Percentiles rank a stretch among this genome's conserved stretches.
These are phyloP conservation scores for Zaprionus kolodkinae DNA, from an alignment of 1,140 invertebrate genomes.

Conservation along the genomic window DNA sequence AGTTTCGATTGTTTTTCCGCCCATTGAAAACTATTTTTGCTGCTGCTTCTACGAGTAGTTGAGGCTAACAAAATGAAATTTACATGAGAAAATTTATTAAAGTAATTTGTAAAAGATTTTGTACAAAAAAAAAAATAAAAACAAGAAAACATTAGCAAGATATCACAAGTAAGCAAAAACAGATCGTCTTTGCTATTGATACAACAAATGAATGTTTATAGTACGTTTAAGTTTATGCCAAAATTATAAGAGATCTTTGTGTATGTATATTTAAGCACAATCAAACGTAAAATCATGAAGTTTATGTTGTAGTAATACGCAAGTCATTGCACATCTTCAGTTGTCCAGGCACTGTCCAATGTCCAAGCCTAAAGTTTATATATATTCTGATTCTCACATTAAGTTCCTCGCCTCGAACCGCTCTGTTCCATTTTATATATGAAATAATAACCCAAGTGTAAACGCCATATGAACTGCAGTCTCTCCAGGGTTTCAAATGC, in stretches of 20 bases:
- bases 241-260: conserved; percentile 58
- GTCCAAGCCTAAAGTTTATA: conserved; percentile 37
- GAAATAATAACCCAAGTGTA: conserved; percentile 47
- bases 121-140: conserved; percentile 54
- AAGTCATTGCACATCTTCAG: conserved; percentile 18
- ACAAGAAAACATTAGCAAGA: background rate
- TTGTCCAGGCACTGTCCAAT: conserved; percentile 38
- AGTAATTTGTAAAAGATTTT: conserved; percentile 57
- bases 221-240: conserved; percentile 72
- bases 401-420: conserved; percentile 63
- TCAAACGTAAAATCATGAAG: conserved; percentile 53
- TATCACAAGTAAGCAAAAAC: conserved; percentile 11
- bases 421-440: conserved; percentile 33
- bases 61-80: conserved; percentile 49
- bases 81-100: conserved; percentile 13
- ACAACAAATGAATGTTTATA: conserved; percentile 60
- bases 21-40: conserved; percentile 34
- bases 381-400: conserved; percentile 39
- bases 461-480: conserved; percentile 62
- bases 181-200: conserved; percentile 33
- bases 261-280: conserved; percentile 69
- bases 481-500: conserved; percentile 68
- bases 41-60: conserved; percentile 39
- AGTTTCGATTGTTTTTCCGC: conserved; percentile 11
- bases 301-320: conserved; percentile 24